Percentiles rank a stretch among this genome's conserved stretches.
These are phyloP conservation scores for Dasyornis broadbenti DNA, from an alignment of 2,113 vertebrate genomes.

Conservation along the genomic window DNA sequence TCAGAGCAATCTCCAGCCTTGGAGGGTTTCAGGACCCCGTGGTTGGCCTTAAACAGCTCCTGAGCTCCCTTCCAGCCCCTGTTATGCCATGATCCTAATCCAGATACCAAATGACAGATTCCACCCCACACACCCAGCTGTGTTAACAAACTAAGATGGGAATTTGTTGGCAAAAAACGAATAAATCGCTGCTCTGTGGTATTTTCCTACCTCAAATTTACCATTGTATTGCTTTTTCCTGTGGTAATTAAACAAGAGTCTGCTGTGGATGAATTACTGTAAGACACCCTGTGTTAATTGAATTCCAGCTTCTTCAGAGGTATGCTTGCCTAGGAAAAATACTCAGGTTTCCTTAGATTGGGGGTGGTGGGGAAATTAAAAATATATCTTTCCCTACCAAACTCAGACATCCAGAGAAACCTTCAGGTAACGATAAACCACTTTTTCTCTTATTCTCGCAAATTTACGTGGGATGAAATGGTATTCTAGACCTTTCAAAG, in stretches of 20 bases:
- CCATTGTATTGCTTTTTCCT: background rate
- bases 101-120: background rate
- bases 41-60: fast-evolving
- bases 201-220: background rate
- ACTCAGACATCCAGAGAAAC: background rate
- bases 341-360: background rate
- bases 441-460: background rate
- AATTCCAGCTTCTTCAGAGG: background rate
- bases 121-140: fast-evolving
- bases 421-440: background rate
- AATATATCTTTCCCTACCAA: background rate
- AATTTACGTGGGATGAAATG: background rate
- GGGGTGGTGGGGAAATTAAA: fast-evolving
- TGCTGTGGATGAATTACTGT: background rate
- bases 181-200: fast-evolving
- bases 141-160: background rate
- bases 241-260: background rate
- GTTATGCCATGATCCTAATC: no score
- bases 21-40: background rate
- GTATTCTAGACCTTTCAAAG: background rate
- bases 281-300: background rate
- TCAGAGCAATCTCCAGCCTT: background rate
- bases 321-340: background rate
- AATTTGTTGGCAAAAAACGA: background rate
- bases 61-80: background rate